Percentiles rank a stretch among this genome's conserved stretches.
phyloP scores from a whole-genome alignment of 2,797 vertebrate genomes.

The Enteromius radiatus region DNA sequence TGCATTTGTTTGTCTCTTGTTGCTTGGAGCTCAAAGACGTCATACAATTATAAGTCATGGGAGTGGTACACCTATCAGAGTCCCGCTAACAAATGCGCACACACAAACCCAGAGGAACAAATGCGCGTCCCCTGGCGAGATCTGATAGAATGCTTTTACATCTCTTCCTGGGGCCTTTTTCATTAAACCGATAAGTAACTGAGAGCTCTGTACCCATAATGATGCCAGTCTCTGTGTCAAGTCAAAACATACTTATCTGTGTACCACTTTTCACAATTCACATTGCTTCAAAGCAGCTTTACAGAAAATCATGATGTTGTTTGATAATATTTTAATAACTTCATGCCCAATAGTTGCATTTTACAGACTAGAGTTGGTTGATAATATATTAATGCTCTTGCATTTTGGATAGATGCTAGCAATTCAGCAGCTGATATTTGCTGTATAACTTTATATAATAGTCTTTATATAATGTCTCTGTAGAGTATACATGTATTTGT shows the following conservation, averaged over 20 bases:
- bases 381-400: neutral
- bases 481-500: neutral
- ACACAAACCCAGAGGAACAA: neutral
- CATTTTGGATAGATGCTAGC: neutral
- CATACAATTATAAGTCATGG: slow-evolving; percentile 55
- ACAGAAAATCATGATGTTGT: neutral
- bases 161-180: slow-evolving; percentile 49
- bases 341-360: neutral
- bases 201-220: slow-evolving; percentile 25
- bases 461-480: neutral
- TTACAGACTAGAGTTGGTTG: neutral
- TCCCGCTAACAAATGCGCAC: neutral
- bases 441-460: neutral
- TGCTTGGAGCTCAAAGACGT: slow-evolving; percentile 54
- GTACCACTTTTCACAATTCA: neutral
- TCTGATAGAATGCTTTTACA: slow-evolving; percentile 46
- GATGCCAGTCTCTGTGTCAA: slow-evolving; percentile 11
- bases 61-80: slow-evolving; percentile 26
- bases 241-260: neutral
- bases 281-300: neutral
- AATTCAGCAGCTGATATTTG: neutral
- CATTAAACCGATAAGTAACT: slow-evolving; percentile 34
- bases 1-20: slow-evolving; percentile 55
- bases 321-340: neutral
- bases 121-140: slow-evolving; percentile 27